phyloP scores from a whole-genome alignment of 2,113 vertebrate genomes.

The Rissa tridactyla region DNA sequence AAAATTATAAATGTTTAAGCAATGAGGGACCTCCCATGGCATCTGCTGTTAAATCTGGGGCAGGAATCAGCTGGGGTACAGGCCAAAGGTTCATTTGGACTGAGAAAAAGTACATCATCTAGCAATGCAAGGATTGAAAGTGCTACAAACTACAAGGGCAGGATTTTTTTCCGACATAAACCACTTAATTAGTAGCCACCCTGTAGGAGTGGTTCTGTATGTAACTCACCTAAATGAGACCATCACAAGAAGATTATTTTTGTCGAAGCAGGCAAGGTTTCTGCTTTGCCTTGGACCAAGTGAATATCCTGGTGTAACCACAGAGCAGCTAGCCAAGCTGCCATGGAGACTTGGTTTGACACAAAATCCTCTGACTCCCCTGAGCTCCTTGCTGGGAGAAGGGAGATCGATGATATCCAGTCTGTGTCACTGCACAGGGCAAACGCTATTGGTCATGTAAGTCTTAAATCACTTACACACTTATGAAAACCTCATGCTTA shows the following conservation, averaged over 20 bases:
- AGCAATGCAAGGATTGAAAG: background rate
- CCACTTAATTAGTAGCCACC: background rate
- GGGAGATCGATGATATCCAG: background rate
- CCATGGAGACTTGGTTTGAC: background rate
- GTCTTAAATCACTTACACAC: background rate
- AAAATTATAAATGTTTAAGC: background rate
- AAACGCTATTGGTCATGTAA: background rate
- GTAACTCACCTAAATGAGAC: background rate
- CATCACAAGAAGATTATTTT: background rate
- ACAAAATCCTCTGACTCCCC: background rate
- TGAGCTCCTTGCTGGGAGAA: background rate
- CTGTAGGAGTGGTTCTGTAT: background rate
- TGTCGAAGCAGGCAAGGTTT: background rate
- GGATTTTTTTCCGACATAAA: background rate
- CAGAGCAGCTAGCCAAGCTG: background rate
- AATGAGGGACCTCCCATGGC: background rate
- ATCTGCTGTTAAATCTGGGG: background rate
- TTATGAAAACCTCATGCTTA: background rate
- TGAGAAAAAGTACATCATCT: background rate
- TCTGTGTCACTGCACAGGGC: background rate
- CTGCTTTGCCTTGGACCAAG: background rate
- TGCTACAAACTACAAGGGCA: background rate
- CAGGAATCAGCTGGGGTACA: background rate
- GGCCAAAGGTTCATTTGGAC: background rate
- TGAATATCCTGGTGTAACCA: background rate